phyloP scores from a whole-genome alignment of 2,888 invertebrate species.

The Chrysodeixis includens region DNA sequence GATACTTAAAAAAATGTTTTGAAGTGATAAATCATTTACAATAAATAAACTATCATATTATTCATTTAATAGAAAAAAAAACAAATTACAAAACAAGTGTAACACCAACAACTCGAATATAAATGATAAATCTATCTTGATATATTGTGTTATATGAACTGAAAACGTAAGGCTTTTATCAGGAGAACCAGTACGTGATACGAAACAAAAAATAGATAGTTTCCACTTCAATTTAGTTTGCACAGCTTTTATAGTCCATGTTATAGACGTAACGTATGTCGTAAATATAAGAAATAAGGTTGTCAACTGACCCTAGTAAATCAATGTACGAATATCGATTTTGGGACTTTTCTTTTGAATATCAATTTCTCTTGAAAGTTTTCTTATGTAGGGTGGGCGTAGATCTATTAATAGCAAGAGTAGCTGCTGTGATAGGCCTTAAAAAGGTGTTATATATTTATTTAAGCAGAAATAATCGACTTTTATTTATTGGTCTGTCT shows the following conservation, averaged over 20 bases:
- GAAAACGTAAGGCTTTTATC: constrained; percentile 65
- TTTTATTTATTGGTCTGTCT: too few species aligned
- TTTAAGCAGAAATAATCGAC: too few species aligned
- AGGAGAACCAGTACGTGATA: constrained; percentile 69
- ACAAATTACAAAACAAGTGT: too few species aligned
- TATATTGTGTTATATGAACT: constrained; percentile 62
- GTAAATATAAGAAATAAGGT: constrained; percentile 53
- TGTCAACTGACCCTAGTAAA: constrained; percentile 47
- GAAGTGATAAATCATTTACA: too few species aligned
- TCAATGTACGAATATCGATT: constrained; percentile 40
- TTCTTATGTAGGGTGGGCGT: not conserved
- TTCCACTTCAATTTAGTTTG: constrained; percentile 70
- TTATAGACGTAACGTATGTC: constrained; percentile 49
- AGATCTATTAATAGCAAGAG: too few species aligned
- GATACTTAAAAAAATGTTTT: too few species aligned
- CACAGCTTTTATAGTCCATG: constrained; percentile 64
- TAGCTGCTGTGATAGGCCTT: too few species aligned
- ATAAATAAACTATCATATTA: too few species aligned
- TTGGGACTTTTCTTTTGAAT: constrained; percentile 2
- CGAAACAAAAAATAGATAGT: constrained; percentile 69
- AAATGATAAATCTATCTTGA: constrained; percentile 47
- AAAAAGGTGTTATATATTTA: too few species aligned
- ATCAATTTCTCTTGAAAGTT: not conserved
- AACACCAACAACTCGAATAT: not conserved
- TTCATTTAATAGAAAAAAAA: too few species aligned